Conservation (phyloP, 2,797 vertebrate genomes). For the Schizopygopsis malacanthus region DNA sequence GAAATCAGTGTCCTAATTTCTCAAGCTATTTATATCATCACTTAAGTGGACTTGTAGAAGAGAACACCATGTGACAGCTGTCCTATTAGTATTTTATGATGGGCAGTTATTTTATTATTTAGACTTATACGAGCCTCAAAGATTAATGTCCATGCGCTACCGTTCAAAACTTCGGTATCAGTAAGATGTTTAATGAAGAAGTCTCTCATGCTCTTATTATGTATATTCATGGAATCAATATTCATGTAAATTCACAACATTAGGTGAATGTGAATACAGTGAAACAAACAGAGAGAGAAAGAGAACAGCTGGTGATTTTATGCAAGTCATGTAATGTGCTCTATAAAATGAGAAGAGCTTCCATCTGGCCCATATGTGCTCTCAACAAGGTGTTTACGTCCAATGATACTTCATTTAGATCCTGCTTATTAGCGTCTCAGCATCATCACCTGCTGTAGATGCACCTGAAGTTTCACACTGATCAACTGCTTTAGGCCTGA, state of each 20-base stretch:
- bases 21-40: neutral
- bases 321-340: constrained; percentile 6
- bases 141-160: no score
- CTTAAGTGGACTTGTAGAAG: neutral
- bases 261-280: neutral
- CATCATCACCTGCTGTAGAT: neutral
- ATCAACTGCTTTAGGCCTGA: neutral
- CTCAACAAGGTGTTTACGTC: constrained; percentile 43
- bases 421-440: constrained; percentile 39
- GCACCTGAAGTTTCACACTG: neutral
- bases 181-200: no score
- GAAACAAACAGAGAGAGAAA: neutral
- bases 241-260: neutral
- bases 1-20: constrained; percentile 14
- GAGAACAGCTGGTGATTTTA: constrained; percentile 38
- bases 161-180: no score
- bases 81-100: neutral
- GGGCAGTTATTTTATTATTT: neutral
- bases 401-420: constrained; percentile 55
- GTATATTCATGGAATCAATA: neutral
- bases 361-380: constrained; percentile 55
- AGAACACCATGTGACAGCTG: neutral
- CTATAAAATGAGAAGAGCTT: constrained; percentile 36
- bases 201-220: no score
- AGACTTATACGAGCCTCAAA: neutral